Evolutionary conservation across 2,797 vertebrate genomes (phyloP), one percentile per base, ranked within the genome.

Genomic region (Mionectes olivaceus): DNA sequence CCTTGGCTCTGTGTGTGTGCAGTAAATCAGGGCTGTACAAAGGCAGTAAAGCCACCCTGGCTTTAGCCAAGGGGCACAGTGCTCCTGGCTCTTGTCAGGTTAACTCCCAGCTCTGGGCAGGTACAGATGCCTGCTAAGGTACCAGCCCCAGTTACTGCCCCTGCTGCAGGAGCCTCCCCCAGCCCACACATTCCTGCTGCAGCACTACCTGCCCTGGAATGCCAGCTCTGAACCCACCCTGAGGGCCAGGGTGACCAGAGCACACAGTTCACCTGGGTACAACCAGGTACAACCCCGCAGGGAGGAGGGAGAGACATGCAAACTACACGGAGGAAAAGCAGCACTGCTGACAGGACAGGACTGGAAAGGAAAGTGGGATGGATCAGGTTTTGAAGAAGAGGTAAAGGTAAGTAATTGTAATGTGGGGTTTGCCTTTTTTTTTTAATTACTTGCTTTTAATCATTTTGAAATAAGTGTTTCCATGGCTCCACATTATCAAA

Each of bases 391-490:
- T 61, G 30, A 82, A 81, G 44, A 74, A 63, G 57, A 79, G 30
- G 11, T 39, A 37, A 44, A 70, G 32, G 39, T 60, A 89, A 91
- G 10, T 37, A 80, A 89, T 33, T 61, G 30, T 50, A 57, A 43
- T 68, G 24, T 70, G 24, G 18, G 16, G 5, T 1, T 16, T 24
- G 22, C 11, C 11, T 37, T 37, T 37, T 14, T 68, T 46, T 53
- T 60, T 70, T 60, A 85, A 87, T 92, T 73, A 78, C 61, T 92
- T 75, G 19, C 39, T 96, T 74, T 88, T 44, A 89, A 47, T 94
- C 75, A 78, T 81, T 84, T 77, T 87, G 24, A 88, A 94, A 27
- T 9, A 32, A 90, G 44, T n/a, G 56, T 79, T 89, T 87, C 64
- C 63, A 67, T 55, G 32, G 63, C 70, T 76, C 39, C 52, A 64